Evolutionary conservation across 2,888 invertebrate species (phyloP).

Genomic region (Myathropa florea): DNA sequence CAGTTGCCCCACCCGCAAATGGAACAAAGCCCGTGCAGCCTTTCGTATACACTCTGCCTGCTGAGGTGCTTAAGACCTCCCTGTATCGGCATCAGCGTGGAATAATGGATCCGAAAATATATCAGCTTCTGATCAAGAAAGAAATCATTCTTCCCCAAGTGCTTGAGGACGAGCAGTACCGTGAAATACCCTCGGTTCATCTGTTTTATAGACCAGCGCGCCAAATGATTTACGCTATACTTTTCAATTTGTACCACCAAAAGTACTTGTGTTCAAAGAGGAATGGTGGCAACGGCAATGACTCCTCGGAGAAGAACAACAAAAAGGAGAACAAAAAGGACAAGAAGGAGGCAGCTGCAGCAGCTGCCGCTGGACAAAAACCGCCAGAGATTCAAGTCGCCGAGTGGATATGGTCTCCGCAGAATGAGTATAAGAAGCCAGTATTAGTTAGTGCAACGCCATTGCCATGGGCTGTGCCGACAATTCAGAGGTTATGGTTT

Average conservation of each 20-base stretch:
- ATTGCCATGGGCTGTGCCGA: slow-evolving; percentile 94
- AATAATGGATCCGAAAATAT: slow-evolving; percentile 91
- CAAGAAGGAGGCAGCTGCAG: slow-evolving; percentile 60
- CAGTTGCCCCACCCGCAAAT: slow-evolving; percentile 14
- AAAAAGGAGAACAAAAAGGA: slow-evolving; percentile 72
- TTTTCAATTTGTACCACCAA: slow-evolving; percentile 93
- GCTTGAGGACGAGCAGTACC: slow-evolving; percentile 91
- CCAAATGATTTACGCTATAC: slow-evolving; percentile 93
- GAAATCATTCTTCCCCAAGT: slow-evolving; percentile 82
- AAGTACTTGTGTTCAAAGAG: slow-evolving; percentile 84
- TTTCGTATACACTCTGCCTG: slow-evolving; percentile 80
- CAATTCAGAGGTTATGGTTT: slow-evolving; percentile 93
- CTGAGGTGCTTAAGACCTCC: slow-evolving; percentile 91
- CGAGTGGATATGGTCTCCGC: slow-evolving; percentile 92
- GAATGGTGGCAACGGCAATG: slow-evolving; percentile 55
- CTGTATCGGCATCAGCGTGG: slow-evolving; percentile 94
- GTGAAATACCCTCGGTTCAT: slow-evolving; percentile 91
- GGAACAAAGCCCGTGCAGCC: slow-evolving; percentile 48
- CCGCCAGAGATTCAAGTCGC: slow-evolving; percentile 86
- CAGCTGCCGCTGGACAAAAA: slow-evolving; percentile 82
- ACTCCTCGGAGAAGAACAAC: slow-evolving; percentile 71
- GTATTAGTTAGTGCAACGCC: slow-evolving; percentile 89
- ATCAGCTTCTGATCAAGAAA: slow-evolving; percentile 86
- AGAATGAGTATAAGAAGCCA: slow-evolving; percentile 87
- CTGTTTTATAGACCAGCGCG: slow-evolving; percentile 91